These are phyloP conservation scores for Platysternon megacephalum DNA, from an alignment of 2,113 vertebrate species.

Conservation along the genomic window DNA sequence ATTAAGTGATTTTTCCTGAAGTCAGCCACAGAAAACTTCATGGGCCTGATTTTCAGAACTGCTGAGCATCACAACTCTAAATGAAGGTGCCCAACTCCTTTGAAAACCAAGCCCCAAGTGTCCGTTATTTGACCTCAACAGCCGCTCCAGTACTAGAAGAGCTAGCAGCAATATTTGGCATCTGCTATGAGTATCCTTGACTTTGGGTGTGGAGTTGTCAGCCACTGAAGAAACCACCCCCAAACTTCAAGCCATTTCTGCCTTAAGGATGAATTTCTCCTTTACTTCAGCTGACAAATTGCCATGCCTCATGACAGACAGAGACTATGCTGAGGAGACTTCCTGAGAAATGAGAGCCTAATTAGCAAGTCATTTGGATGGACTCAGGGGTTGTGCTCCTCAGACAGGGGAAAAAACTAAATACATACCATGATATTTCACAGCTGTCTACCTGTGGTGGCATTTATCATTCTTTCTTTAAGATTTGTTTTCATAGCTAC, in stretches of 20 bases:
- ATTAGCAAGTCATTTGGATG: neutral
- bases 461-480: neutral
- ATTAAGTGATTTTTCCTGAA: neutral
- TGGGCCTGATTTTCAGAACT: neutral
- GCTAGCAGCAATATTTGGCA: neutral
- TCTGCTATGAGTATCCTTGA: neutral
- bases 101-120: neutral
- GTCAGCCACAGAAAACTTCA: neutral
- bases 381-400: neutral
- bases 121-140: neutral
- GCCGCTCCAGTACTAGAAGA: neutral
- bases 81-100: neutral
- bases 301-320: neutral
- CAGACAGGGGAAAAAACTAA: neutral
- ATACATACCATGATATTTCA: neutral
- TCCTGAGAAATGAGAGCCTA: neutral
- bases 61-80: conserved; percentile 4
- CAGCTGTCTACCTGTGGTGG: neutral
- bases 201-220: neutral
- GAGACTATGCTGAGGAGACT: neutral
- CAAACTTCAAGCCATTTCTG: neutral
- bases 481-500: neutral
- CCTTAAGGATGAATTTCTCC: neutral
- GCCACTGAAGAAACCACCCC: neutral
- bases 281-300: neutral